Evolutionary conservation across 1,140 invertebrate species (phyloP), one percentile per base, ranked within the genome.

Genomic region (Euwallacea fornicatus): DNA sequence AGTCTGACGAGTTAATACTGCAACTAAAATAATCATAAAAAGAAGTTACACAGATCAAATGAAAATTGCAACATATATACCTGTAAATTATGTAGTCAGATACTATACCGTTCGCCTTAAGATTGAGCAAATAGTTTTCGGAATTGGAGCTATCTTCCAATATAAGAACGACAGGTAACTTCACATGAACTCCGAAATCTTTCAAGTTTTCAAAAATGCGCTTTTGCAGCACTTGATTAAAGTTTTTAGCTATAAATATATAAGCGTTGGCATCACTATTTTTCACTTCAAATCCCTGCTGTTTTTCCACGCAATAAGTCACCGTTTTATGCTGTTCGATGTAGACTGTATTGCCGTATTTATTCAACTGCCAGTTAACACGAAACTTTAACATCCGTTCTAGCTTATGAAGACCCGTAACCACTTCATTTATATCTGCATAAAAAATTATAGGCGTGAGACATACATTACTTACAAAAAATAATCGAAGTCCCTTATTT

Each of bases 371-470:
- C 77, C 76, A 79, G 11, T 74, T 16, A 42, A 78, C 73, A 66
- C 81, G 76, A 42, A 80, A 81, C 74, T 83, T 81, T 44, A 85
- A 71, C 11, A 78, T 81, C 74, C 83, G 82, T 73, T 76, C 70
- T 11, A 77, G 64, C 58, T 21, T 69, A 11, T 67, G 69, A 56
- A 77, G 69, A 11, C 82, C 68, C 73, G 77, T 80, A 0, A 67
- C 44, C 9, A 79, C 74, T 73, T 82, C 83, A 2, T 71, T 70
- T 10, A 79, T 66, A 64, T 83, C 78, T 11, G 88, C 10, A 21
- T 16, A 58, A 61, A 64, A 47, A 61, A 10, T 33, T 33, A 4
- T 33, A 33, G 4, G 21, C 21, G 9, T 53, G 7, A 53, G 15
- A 53, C 15, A 11, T n/a, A 53, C 6, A 15, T 8, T 53, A 4